These are phyloP conservation scores for Ellobius talpinus DNA, from an alignment of 2,113 vertebrate species.

Conservation along the genomic window DNA sequence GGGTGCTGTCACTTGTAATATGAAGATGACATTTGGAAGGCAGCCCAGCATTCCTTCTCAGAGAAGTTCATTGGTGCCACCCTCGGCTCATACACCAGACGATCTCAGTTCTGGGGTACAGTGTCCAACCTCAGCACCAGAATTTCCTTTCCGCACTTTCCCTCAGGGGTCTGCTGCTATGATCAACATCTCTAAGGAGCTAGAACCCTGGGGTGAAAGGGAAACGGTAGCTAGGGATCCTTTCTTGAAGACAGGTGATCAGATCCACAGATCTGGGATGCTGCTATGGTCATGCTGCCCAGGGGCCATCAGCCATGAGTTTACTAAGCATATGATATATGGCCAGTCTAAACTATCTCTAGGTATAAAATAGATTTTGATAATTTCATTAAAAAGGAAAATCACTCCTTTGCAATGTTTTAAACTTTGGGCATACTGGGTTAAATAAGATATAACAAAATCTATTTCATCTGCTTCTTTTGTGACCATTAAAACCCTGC, in stretches of 20 bases:
- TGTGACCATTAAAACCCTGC: background rate
- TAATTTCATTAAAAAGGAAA: background rate
- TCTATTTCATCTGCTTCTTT: background rate
- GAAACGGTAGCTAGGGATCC: background rate
- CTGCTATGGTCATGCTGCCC: rapidly evolving
- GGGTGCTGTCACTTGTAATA: background rate
- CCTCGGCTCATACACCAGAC: background rate
- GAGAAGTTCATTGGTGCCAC: background rate
- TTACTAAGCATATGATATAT: background rate
- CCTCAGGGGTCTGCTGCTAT: background rate
- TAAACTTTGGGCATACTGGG: background rate
- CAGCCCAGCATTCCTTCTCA: background rate
- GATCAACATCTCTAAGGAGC: background rate
- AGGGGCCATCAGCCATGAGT: background rate
- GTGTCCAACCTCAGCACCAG: background rate
- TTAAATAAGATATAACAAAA: background rate
- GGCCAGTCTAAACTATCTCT: rapidly evolving
- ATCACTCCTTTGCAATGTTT: background rate
- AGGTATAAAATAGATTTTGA: background rate
- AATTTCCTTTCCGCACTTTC: background rate
- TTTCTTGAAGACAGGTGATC: background rate
- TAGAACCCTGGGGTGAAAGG: background rate
- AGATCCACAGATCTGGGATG: background rate
- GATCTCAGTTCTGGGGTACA: background rate
- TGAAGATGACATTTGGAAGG: conserved; percentile 7